These are phyloP conservation scores for Dicrurus megarhynchus DNA, from an alignment of 2,113 vertebrate species.

Conservation along the genomic window DNA sequence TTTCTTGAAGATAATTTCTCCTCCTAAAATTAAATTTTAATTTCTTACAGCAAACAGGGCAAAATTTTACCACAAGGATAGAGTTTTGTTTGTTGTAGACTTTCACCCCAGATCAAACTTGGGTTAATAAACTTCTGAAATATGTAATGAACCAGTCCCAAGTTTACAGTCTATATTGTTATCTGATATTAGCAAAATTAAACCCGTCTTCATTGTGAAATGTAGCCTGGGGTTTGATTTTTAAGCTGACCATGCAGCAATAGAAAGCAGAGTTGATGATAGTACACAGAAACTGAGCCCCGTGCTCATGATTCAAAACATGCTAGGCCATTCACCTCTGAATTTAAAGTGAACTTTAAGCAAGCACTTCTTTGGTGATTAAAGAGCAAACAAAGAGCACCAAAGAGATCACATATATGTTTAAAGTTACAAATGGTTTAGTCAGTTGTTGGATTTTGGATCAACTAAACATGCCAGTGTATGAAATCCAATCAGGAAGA, in stretches of 20 bases:
- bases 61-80: background rate
- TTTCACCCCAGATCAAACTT: background rate
- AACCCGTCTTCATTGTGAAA: background rate
- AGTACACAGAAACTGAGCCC: background rate
- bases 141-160: background rate
- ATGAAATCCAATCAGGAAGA: background rate
- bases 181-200: background rate
- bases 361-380: background rate
- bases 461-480: background rate
- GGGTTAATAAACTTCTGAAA: background rate
- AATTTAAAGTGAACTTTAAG: background rate
- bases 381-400: background rate
- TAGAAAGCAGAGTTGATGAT: background rate
- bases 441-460: background rate
- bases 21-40: background rate
- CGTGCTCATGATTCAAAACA: background rate
- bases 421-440: background rate
- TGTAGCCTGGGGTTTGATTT: background rate
- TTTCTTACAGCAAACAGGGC: background rate
- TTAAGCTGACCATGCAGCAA: background rate
- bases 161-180: background rate
- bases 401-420: background rate
- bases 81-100: background rate
- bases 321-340: background rate
- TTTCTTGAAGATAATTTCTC: background rate